These are phyloP conservation scores for Aleadryas rufinucha DNA, from an alignment of 2,113 vertebrate genomes.

Conservation along the genomic window DNA sequence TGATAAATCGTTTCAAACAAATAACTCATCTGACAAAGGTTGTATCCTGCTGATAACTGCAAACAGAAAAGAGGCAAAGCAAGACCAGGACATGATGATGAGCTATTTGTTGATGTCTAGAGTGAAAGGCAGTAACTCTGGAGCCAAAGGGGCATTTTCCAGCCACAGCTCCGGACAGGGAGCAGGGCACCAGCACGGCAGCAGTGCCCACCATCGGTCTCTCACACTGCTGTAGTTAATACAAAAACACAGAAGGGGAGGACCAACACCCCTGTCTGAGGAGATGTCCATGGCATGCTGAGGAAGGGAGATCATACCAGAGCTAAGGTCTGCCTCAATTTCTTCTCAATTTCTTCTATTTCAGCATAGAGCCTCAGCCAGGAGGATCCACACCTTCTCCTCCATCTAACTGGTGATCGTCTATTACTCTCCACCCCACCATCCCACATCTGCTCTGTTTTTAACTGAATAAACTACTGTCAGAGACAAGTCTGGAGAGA, in stretches of 20 bases:
- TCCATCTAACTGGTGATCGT: not conserved
- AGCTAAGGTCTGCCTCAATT: not conserved
- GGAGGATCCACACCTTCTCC: not conserved
- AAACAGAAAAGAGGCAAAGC: not conserved
- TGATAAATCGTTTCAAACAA: not conserved
- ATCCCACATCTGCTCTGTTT: not conserved
- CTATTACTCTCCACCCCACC: not conserved
- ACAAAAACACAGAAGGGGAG: not conserved
- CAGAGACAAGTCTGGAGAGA: not conserved
- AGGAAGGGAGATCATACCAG: not conserved
- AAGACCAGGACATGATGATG: rapidly evolving
- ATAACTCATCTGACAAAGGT: not conserved
- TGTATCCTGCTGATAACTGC: not conserved
- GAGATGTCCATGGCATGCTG: not conserved
- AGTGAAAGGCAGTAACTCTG: not conserved
- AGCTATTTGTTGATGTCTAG: not conserved
- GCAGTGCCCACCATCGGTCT: rapidly evolving
- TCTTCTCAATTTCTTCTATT: not conserved
- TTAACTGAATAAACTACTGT: not conserved
- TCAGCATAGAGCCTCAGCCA: not conserved
- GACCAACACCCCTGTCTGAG: not conserved
- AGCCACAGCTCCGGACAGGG: rapidly evolving
- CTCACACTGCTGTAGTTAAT: not conserved
- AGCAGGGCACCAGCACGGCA: not conserved
- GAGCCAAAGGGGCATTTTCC: not conserved